Base-by-base conservation (phyloP, 2,888 invertebrate genomes). In the Agrochola lychnidis region DNA sequence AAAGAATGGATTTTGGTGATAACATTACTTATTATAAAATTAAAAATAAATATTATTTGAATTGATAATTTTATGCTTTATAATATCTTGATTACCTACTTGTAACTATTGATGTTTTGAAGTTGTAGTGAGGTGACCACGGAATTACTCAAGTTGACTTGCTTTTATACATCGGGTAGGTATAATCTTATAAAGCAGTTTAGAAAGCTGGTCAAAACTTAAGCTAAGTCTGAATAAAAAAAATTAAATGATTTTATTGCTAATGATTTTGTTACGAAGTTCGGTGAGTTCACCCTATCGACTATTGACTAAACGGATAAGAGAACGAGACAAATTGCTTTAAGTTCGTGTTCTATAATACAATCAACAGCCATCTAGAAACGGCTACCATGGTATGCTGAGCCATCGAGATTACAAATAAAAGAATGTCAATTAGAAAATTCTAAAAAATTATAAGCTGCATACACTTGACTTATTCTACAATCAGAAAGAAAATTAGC, bases 351-450 rank as follows among this genome's bases (percentile, higher is more conserved):
- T 51, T 72, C 59, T 70, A 73, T 72, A 66, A 86, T 19, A 71
- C 57, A 63, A 70, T 83, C 76, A 83, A 85, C 85, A 92, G 92
- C 95, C 95, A 94, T 90, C 94, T 95, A 93, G 94, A 94, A 92
- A 82, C 82, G 84, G 87, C 88, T 91, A 90, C 86, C 87, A 89
- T 87, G 86, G 86, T 71, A 70, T 76, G 70, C 76, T 45, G 40
- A 88, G 86, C 95, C 94, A 92, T 91, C 94, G 93, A 89, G 95
- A 94, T 94, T 91, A 69, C 48, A 86, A 89, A 87, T 88, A 88
- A 88, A 86, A 91, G 87, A 89, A 87, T 78, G 81, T 78, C 73
- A 74, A 75, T 66, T 63, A 88, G 86, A 85, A 78, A 79, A 70
- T 71, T 71, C 42, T 51, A 70, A 59, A 64, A 67, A 59, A 73